These are phyloP conservation scores for Campoplex nolae DNA, from an alignment of 2,888 invertebrate genomes.

Conservation along the genomic window DNA sequence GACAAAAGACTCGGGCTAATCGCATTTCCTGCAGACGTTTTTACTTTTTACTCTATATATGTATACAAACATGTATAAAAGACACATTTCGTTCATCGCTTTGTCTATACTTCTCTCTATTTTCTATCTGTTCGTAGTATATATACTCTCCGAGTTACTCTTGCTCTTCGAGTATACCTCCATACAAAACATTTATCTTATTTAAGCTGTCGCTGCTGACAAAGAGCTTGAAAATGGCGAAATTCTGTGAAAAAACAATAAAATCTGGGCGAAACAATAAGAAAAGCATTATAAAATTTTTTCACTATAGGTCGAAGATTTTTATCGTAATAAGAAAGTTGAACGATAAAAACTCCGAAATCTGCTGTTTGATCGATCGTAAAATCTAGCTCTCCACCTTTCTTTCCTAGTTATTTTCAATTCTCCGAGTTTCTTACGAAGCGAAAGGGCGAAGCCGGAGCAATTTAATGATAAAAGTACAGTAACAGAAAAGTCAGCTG, in stretches of 20 bases:
- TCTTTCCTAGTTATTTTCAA: neutral
- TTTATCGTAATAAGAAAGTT: conserved; percentile 44
- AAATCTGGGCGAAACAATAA: conserved; percentile 3
- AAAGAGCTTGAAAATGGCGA: conserved; percentile 1
- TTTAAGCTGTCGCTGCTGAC: conserved; percentile 53
- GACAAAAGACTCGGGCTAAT: conserved; percentile 66
- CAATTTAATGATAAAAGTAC: conserved; percentile 46
- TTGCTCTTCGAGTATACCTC: neutral
- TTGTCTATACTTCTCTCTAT: conserved; percentile 1
- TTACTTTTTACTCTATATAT: conserved; percentile 32
- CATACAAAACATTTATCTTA: conserved; percentile 52
- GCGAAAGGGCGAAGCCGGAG: conserved; percentile 19
- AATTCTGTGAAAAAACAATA: conserved; percentile 16
- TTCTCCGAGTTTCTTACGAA: conserved; percentile 14
- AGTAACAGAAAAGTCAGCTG: conserved; percentile 33
- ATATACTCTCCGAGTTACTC: neutral
- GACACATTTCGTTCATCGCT: conserved; percentile 58
- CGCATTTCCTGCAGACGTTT: conserved; percentile 63
- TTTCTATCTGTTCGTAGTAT: neutral
- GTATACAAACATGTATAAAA: conserved; percentile 39
- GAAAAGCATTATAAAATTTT: conserved; percentile 11
- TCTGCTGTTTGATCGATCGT: conserved; percentile 53
- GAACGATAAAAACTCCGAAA: conserved; percentile 4
- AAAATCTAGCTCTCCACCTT: conserved; percentile 8
- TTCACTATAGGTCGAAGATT: conserved; percentile 18